Evolutionary conservation across 2,888 invertebrate species (phyloP).

Genomic region (Spisula subtruncata): DNA sequence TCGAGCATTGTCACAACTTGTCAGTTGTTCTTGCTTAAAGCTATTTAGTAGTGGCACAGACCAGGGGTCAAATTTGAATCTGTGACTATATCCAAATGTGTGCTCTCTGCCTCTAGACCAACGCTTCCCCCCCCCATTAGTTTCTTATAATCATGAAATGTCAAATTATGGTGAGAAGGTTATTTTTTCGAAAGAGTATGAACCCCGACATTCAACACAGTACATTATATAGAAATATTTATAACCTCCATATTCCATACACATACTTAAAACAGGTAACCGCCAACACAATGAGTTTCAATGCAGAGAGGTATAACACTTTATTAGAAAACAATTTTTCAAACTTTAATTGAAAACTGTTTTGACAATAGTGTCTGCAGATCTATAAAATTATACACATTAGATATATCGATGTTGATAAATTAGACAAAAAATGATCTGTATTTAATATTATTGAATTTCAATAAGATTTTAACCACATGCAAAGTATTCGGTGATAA

Average conservation of each 20-base stretch:
- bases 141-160: no score
- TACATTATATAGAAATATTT: no score
- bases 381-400: background rate
- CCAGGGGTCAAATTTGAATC: no score
- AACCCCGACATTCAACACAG: no score
- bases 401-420: background rate
- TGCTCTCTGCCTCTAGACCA: no score
- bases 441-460: background rate
- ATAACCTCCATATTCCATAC: background rate
- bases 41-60: no score
- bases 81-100: no score
- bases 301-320: background rate
- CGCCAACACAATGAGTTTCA: background rate
- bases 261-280: background rate
- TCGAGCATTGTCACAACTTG: no score
- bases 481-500: background rate
- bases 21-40: no score
- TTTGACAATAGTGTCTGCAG: background rate
- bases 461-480: constrained; percentile 13
- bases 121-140: no score
- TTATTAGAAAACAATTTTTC: constrained; percentile 12
- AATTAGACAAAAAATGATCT: background rate
- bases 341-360: background rate
- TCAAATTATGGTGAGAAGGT: no score
- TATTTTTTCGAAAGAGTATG: no score